phyloP scores from a whole-genome alignment of 2,113 vertebrate species.

The Tyrannus savana region DNA sequence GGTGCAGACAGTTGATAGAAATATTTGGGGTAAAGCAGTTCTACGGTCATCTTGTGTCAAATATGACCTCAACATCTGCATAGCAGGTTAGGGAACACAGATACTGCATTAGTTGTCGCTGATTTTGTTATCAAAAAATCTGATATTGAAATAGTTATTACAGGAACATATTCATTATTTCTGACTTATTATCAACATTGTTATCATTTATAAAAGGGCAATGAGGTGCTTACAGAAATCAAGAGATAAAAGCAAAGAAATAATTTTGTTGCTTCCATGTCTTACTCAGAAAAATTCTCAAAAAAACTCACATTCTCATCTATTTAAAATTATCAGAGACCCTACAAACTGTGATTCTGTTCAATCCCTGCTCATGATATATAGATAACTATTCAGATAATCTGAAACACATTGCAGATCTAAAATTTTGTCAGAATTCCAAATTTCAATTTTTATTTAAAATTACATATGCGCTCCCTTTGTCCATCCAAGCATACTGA shows the following conservation, averaged over 20 bases:
- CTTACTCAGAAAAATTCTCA: neutral
- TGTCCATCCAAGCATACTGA: neutral
- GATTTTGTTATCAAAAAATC: neutral
- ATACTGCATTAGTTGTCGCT: neutral
- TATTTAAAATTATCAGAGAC: neutral
- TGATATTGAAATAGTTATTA: neutral
- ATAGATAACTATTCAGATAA: neutral
- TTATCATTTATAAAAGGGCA: neutral
- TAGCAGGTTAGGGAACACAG: neutral
- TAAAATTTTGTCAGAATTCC: neutral
- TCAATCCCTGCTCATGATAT: neutral
- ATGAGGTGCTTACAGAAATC: neutral
- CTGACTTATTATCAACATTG: neutral
- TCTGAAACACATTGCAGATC: neutral
- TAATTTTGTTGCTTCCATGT: neutral
- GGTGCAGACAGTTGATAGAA: neutral
- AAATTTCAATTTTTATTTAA: neutral
- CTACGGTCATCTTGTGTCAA: neutral
- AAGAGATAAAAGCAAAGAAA: neutral
- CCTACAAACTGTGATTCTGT: accelerated
- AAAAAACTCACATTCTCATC: neutral
- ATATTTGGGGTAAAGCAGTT: neutral
- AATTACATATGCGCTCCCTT: neutral
- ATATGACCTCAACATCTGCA: neutral
- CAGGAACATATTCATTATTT: neutral